phyloP scores from a whole-genome alignment of 2,797 vertebrate genomes.

The Falco berigora region DNA sequence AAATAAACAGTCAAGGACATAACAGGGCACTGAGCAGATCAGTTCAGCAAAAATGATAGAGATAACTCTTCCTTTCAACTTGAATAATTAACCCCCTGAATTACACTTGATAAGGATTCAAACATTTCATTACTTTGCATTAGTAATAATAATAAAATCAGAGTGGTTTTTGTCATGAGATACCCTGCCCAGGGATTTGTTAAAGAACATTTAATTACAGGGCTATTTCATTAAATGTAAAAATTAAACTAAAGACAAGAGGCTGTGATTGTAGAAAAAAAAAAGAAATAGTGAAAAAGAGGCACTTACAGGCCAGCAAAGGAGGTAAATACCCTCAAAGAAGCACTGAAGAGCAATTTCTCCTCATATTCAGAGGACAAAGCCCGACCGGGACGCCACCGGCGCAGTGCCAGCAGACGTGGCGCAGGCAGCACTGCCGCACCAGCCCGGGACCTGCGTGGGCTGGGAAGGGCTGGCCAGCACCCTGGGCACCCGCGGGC shows the following conservation, averaged over 20 bases:
- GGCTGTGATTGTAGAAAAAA: neutral
- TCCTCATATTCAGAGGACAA: neutral
- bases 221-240: neutral
- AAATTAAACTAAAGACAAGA: slow-evolving; percentile 1
- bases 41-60: neutral
- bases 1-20: neutral
- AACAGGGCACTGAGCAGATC: neutral
- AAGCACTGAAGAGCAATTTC: neutral
- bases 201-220: slow-evolving; percentile 15
- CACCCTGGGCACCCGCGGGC: neutral
- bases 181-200: neutral
- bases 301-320: neutral
- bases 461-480: neutral
- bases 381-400: neutral
- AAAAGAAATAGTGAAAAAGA: neutral
- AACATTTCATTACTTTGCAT: neutral
- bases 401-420: rapidly evolving
- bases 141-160: slow-evolving; percentile 13
- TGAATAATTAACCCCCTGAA: neutral
- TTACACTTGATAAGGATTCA: neutral
- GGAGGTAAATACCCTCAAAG: neutral
- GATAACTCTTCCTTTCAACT: neutral
- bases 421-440: neutral
- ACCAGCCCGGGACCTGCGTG: neutral
- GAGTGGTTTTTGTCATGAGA: neutral